Evolutionary conservation across 2,113 vertebrate genomes (phyloP).

Genomic region (Rhinoderma darwinii): DNA sequence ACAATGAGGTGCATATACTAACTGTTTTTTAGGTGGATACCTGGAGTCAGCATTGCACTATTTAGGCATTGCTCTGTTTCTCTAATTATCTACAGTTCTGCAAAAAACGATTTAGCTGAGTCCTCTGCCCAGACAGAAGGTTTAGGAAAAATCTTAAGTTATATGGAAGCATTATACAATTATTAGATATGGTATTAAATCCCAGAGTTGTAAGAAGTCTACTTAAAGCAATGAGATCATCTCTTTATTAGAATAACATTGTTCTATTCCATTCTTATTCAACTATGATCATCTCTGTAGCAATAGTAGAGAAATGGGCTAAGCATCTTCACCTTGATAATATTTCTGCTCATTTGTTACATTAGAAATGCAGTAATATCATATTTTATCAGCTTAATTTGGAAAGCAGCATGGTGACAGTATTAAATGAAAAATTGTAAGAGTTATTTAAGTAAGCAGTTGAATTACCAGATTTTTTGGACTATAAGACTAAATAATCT

Average conservation of each 20-base stretch:
- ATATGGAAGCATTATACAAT: background rate
- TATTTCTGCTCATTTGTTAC: background rate
- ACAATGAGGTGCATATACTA: too few relatives aligned
- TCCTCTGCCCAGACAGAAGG: background rate
- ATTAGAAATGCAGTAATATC: background rate
- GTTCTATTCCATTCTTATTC: background rate
- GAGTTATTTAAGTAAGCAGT: background rate
- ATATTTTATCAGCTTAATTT: constrained; percentile 18
- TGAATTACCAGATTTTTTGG: too few relatives aligned
- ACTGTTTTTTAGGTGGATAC: too few relatives aligned
- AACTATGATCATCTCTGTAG: background rate
- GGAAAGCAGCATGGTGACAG: background rate
- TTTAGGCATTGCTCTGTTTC: background rate
- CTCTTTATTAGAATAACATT: background rate
- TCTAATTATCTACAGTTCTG: background rate
- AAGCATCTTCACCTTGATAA: background rate
- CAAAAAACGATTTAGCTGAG: background rate
- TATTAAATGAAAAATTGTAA: background rate
- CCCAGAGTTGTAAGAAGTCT: background rate
- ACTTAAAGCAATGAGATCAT: background rate
- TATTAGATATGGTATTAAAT: background rate
- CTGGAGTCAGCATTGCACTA: background rate
- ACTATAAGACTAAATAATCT: too few relatives aligned
- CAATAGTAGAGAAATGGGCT: background rate
- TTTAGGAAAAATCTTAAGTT: background rate